Conservation (phyloP, 2,113 vertebrate genomes). For the Prunella himalayana region DNA sequence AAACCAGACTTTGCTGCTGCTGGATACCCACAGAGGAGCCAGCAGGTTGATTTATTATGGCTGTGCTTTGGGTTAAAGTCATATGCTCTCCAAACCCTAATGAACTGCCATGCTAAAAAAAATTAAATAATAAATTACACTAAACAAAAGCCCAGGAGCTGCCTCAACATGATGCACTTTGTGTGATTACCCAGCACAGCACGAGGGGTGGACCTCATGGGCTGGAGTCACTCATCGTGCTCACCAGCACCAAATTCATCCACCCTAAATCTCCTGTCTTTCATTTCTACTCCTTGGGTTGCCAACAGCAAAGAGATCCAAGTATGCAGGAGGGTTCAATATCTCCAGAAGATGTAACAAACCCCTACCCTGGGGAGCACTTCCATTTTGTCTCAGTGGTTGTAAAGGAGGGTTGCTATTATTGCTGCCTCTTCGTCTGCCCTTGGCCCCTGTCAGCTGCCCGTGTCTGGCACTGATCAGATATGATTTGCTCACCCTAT, state of each 20-base stretch:
- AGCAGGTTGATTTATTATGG: background rate
- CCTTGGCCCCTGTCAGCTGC: accelerated
- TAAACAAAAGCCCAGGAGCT: background rate
- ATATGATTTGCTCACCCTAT: background rate
- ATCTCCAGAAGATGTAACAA: background rate
- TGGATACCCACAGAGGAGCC: background rate
- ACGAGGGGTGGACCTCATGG: accelerated
- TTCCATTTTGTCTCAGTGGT: background rate
- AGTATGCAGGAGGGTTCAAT: accelerated
- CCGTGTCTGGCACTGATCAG: accelerated
- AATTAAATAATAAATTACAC: background rate
- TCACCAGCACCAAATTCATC: background rate
- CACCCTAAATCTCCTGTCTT: background rate
- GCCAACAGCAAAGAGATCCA: background rate
- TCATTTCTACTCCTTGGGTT: background rate
- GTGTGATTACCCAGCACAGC: background rate
- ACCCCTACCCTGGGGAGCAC: background rate
- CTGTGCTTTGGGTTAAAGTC: background rate
- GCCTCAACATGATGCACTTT: accelerated
- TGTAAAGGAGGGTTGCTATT: background rate
- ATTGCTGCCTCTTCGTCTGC: background rate
- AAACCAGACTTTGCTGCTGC: background rate
- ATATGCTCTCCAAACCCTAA: background rate
- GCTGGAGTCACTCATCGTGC: accelerated
- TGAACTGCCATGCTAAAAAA: background rate